Evolutionary conservation across 2,888 invertebrate genomes (phyloP).

Genomic region (Buathra laborator): DNA sequence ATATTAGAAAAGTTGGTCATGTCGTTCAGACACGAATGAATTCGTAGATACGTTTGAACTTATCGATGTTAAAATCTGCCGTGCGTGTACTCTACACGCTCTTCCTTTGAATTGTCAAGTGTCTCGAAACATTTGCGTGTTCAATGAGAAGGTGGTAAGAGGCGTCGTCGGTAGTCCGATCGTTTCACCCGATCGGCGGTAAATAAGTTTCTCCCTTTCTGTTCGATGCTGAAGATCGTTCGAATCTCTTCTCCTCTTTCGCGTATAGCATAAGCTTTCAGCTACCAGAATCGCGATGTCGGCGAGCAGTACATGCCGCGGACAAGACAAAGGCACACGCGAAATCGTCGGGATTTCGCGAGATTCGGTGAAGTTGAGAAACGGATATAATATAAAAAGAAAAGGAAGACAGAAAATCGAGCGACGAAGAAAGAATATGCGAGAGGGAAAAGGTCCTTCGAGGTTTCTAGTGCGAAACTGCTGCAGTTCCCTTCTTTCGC

Average conservation of each 20-base stretch:
- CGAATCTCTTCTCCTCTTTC: constrained; percentile 40
- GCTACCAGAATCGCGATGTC: constrained; percentile 12
- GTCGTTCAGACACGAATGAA: background rate
- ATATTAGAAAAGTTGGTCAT: background rate
- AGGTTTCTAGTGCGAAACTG: constrained; percentile 45
- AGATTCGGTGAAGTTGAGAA: constrained; percentile 26
- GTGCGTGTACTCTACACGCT: background rate
- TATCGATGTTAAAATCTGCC: background rate
- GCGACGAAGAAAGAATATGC: background rate
- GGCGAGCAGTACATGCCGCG: constrained; percentile 57
- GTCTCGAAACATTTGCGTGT: constrained; percentile 40
- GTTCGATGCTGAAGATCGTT: constrained; percentile 55
- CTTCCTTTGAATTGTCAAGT: constrained; percentile 64
- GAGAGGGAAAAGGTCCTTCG: constrained; percentile 44
- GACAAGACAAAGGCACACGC: constrained; percentile 77
- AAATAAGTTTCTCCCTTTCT: constrained; percentile 63
- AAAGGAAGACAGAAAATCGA: constrained; percentile 63
- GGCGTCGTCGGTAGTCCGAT: constrained; percentile 73
- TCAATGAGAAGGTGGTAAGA: constrained; percentile 68
- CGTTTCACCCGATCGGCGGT: constrained; percentile 75
- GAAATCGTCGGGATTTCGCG: constrained; percentile 62
- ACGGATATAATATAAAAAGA: background rate
- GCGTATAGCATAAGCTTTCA: constrained; percentile 14
- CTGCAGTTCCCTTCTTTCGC: constrained; percentile 10
- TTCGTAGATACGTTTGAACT: constrained; percentile 1